phyloP scores from a whole-genome alignment of 2,888 invertebrate species.

The Drosophila buzzatii region DNA sequence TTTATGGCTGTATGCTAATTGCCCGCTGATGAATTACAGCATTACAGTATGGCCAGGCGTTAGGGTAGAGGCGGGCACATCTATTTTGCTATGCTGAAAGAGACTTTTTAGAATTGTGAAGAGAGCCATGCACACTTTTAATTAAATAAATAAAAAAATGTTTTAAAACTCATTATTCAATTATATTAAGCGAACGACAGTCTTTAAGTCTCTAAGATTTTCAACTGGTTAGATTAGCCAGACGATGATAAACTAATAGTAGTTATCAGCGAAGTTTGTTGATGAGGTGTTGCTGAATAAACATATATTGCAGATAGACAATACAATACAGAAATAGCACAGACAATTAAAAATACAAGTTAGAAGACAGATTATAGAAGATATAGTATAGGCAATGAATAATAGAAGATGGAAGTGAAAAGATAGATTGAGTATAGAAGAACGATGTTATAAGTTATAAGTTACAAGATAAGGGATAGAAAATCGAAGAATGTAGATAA shows the following conservation, averaged over 20 bases:
- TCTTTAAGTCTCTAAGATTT: too few species aligned
- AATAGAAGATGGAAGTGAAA: not conserved
- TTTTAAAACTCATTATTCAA: too few species aligned
- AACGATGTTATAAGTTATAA: too few species aligned
- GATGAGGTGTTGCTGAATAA: too few species aligned
- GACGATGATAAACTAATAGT: too few species aligned
- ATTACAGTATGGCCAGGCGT: not conserved
- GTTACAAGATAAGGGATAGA: not conserved
- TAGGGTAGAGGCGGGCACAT: not conserved
- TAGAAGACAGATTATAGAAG: not conserved
- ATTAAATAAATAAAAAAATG: too few species aligned
- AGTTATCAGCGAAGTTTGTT: too few species aligned
- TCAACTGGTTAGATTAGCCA: too few species aligned
- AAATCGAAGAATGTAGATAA: too few species aligned
- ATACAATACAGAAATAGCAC: not conserved
- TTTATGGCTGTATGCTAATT: slow-evolving; percentile 62
- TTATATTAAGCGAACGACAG: too few species aligned
- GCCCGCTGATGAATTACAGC: slow-evolving; percentile 65
- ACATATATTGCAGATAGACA: too few species aligned
- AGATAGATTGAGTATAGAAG: not conserved
- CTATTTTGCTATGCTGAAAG: not conserved
- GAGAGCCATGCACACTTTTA: too few species aligned
- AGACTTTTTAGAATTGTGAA: not conserved
- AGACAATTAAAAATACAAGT: not conserved
- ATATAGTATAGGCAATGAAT: not conserved